Base-by-base conservation (phyloP, 2,888 invertebrate species). In the Agriopis marginaria region DNA sequence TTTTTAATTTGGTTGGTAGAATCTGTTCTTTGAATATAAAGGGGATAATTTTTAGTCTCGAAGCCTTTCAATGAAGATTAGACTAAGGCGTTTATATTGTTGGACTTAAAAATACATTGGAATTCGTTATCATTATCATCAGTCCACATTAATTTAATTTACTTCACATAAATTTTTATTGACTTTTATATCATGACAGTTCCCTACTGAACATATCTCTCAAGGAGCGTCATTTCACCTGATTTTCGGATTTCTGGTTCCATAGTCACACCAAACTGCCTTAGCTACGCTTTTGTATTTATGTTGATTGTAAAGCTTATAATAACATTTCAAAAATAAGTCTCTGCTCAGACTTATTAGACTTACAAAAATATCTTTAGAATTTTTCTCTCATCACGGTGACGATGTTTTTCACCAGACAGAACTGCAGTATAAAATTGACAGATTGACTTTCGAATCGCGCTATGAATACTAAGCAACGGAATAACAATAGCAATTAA, bases 401-500 rank as follows among this genome's bases (percentile, higher is more conserved):
- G 8, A 53, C 55, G 63, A 47, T 59, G 12, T 50, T 60, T 63
- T 53, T 50, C 9, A 2, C 14, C 53, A 40, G 11, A 11, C 9
- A 11, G 6, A 60, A 51, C 44, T 60, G 63, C 23, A 53, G 44
- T 10, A 53, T 58, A 63, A 49, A 68, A 62, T 65, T 69, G 70
- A 66, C 74, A 68, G 73, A 70, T 73, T 72, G 71, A 73, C 63
- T 72, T 66, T 59, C 66, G 53, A 63, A 67, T 59, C 70, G 50
- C 62, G 63, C 63, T 42, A 68, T 72, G 76, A 76, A 76, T 76
- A 65, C 69, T 68, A 74, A 65, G 62, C 66, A 66, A 53, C 55
- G 53, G 63, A 71, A 86, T 89, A 89, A 89, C 87, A 84, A 82
- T 79, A 81, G 82, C 86, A 89, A 90, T 90, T 88, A 91, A 89